Evolutionary conservation across 2,888 invertebrate species (phyloP).

Genomic region (Chesias legatella): DNA sequence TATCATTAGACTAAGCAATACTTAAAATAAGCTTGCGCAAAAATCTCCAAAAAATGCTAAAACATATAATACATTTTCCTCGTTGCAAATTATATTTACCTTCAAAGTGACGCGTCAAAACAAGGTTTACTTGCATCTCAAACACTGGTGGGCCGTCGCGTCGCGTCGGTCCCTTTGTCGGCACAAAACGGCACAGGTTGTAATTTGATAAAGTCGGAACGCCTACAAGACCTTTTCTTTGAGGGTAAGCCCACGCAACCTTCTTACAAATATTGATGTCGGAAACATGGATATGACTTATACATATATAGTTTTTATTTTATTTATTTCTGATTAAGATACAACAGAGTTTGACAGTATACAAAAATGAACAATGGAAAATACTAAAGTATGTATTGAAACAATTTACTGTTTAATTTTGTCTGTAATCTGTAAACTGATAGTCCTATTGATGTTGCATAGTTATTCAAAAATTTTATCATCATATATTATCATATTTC

Average conservation of each 20-base stretch:
- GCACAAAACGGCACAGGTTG: slow-evolving; percentile 76
- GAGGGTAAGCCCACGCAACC: slow-evolving; percentile 70
- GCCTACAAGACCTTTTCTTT: slow-evolving; percentile 73
- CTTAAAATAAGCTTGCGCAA: slow-evolving; percentile 18
- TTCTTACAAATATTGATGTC: slow-evolving; percentile 46
- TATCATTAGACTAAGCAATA: no score
- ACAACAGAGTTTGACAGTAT: no score
- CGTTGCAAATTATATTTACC: slow-evolving; percentile 14
- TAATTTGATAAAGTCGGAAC: slow-evolving; percentile 78
- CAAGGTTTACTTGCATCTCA: slow-evolving; percentile 38
- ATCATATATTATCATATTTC: no score
- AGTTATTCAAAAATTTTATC: no score
- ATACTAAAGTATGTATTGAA: no score
- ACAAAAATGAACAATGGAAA: no score
- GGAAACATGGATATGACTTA: slow-evolving; percentile 33
- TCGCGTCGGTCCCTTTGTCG: slow-evolving; percentile 74
- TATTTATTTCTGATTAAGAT: not conserved
- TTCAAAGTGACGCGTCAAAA: slow-evolving; percentile 33
- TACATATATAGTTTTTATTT: not conserved
- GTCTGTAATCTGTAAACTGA: no score
- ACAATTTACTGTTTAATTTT: no score
- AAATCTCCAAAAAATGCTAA: slow-evolving; percentile 4
- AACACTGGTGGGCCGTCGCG: slow-evolving; percentile 52
- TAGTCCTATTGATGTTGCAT: no score
- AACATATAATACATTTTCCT: no score